phyloP scores from a whole-genome alignment of 2,888 invertebrate species.

The Nephrocerus scutellatus region DNA sequence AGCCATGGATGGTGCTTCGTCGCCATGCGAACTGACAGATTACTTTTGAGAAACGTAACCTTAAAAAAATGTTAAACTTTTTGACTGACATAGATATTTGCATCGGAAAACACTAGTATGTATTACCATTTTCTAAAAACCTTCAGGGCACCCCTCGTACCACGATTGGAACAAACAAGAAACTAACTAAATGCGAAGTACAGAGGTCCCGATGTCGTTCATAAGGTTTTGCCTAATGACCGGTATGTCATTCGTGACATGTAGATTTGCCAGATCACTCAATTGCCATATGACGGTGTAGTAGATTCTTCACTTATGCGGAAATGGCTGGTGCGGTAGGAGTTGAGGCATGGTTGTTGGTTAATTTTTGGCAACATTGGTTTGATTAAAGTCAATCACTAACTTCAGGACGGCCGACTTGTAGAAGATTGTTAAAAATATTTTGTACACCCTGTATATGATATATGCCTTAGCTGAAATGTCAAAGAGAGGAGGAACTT shows the following conservation, averaged over 20 bases:
- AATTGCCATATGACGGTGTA: constrained; percentile 11
- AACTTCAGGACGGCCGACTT: constrained; percentile 14
- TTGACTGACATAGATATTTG: no score
- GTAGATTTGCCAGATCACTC: constrained; percentile 12
- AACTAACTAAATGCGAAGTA: constrained; percentile 26
- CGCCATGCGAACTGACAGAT: no score
- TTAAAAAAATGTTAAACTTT: no score
- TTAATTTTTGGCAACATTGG: neutral
- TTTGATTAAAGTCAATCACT: constrained; percentile 10
- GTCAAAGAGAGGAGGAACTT: no score
- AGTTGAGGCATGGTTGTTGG: no score
- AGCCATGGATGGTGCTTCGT: no score
- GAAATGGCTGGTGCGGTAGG: constrained; percentile 6
- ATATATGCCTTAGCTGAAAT: no score
- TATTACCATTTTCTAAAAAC: no score
- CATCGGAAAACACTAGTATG: no score
- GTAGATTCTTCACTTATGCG: constrained; percentile 12
- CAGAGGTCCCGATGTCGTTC: constrained; percentile 17
- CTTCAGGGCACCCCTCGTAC: no score
- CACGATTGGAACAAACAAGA: constrained; percentile 20
- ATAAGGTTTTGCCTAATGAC: constrained; percentile 15
- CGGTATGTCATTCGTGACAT: constrained; percentile 20
- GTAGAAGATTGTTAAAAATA: neutral
- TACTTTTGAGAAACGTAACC: no score
- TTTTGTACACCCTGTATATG: no score